These are phyloP conservation scores for Agrotis ipsilon DNA, from an alignment of 2,888 invertebrate species.

Conservation along the genomic window DNA sequence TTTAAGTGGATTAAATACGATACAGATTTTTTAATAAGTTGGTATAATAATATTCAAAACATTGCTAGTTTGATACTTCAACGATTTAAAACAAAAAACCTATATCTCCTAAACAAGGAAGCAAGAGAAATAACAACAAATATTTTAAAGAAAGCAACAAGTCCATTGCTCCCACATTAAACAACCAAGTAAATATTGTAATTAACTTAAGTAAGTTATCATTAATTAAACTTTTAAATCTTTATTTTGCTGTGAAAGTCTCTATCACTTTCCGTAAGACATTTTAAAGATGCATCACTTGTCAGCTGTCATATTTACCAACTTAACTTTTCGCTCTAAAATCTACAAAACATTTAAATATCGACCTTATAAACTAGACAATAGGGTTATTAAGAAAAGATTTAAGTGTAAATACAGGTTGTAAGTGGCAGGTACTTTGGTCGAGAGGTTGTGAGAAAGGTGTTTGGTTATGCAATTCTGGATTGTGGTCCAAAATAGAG, in stretches of 20 bases:
- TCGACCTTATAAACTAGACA: background rate
- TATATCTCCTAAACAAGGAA: background rate
- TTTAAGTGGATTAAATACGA: no score
- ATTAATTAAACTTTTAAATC: slow-evolving; percentile 47
- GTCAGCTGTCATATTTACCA: slow-evolving; percentile 58
- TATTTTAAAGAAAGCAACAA: slow-evolving; percentile 9
- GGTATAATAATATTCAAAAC: no score
- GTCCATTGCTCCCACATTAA: slow-evolving; percentile 23
- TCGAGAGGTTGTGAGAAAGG: slow-evolving; percentile 85
- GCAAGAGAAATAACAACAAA: no score
- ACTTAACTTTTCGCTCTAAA: slow-evolving; percentile 7
- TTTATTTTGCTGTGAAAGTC: slow-evolving; percentile 59
- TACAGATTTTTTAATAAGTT: no score
- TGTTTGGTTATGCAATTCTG: slow-evolving; percentile 74
- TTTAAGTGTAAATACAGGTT: slow-evolving; percentile 34
- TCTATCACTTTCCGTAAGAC: slow-evolving; percentile 31
- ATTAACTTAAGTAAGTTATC: slow-evolving; percentile 47
- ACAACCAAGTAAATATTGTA: slow-evolving; percentile 19
- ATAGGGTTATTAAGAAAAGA: slow-evolving; percentile 5
- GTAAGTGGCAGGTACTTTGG: slow-evolving; percentile 67
- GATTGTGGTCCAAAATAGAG: slow-evolving; percentile 63
- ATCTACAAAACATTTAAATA: background rate
- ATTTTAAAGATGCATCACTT: slow-evolving; percentile 58
- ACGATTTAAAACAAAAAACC: background rate
- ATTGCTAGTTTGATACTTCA: background rate